A percentile compares a stretch with the other conserved stretches of the same genome.
Conservation (phyloP, 92 coral and sea anemone species). For the Blastomussa wellsi region DNA sequence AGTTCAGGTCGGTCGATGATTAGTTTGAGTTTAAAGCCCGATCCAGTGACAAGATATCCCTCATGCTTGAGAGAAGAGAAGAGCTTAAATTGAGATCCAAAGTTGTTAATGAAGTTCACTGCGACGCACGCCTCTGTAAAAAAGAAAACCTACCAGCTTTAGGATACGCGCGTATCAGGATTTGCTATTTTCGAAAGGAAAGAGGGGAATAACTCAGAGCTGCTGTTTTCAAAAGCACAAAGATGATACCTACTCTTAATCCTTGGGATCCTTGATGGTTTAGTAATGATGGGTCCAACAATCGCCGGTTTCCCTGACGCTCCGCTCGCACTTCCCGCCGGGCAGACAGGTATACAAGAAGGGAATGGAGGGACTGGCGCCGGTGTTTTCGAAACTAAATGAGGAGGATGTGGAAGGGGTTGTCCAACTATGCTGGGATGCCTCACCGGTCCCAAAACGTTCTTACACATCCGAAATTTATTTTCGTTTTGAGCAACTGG, state of each 20-base stretch:
- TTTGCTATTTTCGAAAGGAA: not conserved
- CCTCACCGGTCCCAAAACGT: conserved; percentile 33
- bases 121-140: conserved; percentile 70
- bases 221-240: not conserved
- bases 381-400: not conserved
- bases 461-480: conserved; percentile 35
- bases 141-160: too few species aligned
- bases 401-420: conserved; percentile 32
- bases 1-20: conserved; percentile 68
- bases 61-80: conserved; percentile 71
- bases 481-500: conserved; percentile 46
- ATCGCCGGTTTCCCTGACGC: not conserved
- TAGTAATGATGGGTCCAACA: not conserved
- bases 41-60: conserved; percentile 61
- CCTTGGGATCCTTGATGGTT: not conserved
- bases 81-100: conserved; percentile 59
- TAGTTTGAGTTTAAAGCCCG: conserved; percentile 62
- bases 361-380: not conserved
- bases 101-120: conserved; percentile 71
- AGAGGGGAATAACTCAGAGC: not conserved
- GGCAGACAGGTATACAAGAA: conserved; percentile 32
- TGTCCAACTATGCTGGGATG: conserved; percentile 48
- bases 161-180: not conserved
- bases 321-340: not conserved
- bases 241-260: not conserved